Conservation (phyloP, 2,888 invertebrate species). For the Eristalis arbustorum region DNA sequence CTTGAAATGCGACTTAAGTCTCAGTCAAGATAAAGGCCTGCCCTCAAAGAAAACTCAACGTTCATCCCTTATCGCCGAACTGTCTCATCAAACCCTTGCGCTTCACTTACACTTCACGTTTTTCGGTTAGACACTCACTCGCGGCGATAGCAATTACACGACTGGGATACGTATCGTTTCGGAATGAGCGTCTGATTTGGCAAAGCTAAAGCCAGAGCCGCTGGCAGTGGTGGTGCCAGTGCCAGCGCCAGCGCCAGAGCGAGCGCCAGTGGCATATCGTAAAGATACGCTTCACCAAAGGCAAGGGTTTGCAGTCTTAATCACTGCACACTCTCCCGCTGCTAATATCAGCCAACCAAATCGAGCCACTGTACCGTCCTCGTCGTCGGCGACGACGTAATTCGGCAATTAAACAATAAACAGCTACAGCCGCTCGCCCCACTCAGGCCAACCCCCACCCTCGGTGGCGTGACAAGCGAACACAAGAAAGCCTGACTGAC, state of each 20-base stretch:
- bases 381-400: neutral
- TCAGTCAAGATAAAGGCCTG: no score
- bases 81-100: neutral
- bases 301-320: conserved; percentile 40
- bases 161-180: neutral
- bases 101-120: neutral
- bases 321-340: conserved; percentile 17
- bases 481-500: conserved; percentile 24
- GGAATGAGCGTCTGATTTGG: neutral
- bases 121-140: neutral
- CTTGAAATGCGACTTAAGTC: no score
- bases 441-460: conserved; percentile 23
- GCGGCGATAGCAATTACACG: neutral
- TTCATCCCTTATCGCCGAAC: neutral
- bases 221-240: neutral
- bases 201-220: neutral
- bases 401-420: conserved; percentile 7
- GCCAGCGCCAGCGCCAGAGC: neutral
- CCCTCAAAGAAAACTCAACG: neutral
- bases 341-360: conserved; percentile 34
- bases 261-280: neutral
- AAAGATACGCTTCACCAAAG: conserved; percentile 37
- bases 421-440: conserved; percentile 1
- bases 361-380: conserved; percentile 28
- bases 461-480: conserved; percentile 31